Evolutionary conservation across 2,888 invertebrate species (phyloP), one percentile per base, ranked within the genome.

Genomic region (Imbricaverruca yamaguchii): DNA sequence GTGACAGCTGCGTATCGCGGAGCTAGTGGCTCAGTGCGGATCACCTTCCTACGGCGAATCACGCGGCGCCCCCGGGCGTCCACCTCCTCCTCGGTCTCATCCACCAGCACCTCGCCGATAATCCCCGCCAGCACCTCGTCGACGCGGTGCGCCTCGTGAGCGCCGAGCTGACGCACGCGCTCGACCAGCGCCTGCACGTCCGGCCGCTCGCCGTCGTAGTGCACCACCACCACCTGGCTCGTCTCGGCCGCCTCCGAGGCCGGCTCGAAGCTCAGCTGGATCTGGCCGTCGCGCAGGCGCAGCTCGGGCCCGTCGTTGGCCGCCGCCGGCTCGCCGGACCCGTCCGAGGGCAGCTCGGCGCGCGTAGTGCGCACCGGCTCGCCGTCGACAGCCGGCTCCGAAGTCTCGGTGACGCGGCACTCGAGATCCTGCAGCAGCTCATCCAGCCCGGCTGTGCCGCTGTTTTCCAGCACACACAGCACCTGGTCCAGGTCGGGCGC

Each of bases 111-210:
- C 55, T 74, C 55, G 0, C 74, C 74, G 21, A 21, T 11, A 12
- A 74, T 12, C 53, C 21, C 10, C 18, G 8, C 15, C 55, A 74
- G 53, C 21, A 74, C 18, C 55, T 53, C 74, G 11, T 74, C 74
- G 9, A 74, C 23, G 21, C 21, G 74, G 53, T 4, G 21, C 6
- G 10, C 21, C 11, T 74, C 74, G 21, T 15, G 3, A 15, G 21
- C 53, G 21, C 21, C 21, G 55, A 74, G 21, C 18, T 18, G 74
- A 6, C 53, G 53, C 53, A 74, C 21, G 10, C 55, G 53, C 55
- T 74, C 74, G 55, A 21, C 74, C 18, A 74, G 53, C 74, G 74
- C 53, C 74, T 74, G 74, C 74, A 74, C 74, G 55, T 74, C 74
- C 1, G 74, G 74, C 21, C 74, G 74, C 3, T 21, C 0, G 74